These are phyloP conservation scores for Eupithecia exiguata DNA, from an alignment of 2,888 invertebrate species.

Conservation along the genomic window DNA sequence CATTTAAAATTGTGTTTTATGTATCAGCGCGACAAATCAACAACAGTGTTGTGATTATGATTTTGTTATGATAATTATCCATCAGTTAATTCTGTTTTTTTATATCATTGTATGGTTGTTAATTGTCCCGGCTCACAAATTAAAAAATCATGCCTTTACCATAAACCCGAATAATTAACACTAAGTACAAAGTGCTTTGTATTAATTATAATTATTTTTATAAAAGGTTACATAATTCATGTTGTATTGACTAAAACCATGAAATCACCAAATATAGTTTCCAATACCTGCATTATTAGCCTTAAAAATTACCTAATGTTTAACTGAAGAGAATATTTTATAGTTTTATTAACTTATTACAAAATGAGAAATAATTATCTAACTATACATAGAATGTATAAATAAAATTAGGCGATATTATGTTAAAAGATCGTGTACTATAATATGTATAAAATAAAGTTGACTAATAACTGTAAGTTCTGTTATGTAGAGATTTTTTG, in stretches of 20 bases:
- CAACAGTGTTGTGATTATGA: conserved; percentile 1
- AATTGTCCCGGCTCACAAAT: conserved; percentile 10
- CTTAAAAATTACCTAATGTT: conserved; percentile 82
- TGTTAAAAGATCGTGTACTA: conserved; percentile 82
- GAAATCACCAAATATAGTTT: conserved; percentile 82
- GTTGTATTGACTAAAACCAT: conserved; percentile 70
- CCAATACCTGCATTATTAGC: conserved; percentile 78
- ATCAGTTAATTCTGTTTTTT: background rate
- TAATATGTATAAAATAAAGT: conserved; percentile 83
- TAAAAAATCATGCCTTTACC: conserved; percentile 25
- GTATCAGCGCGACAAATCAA: background rate
- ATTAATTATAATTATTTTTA: conserved; percentile 54
- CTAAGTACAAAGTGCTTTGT: conserved; percentile 82
- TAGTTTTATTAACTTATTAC: conserved; percentile 84
- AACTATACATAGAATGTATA: conserved; percentile 82
- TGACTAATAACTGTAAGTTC: conserved; percentile 83
- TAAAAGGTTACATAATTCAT: conserved; percentile 65
- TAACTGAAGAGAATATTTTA: conserved; percentile 82
- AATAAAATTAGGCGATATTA: conserved; percentile 77
- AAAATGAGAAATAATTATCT: conserved; percentile 80
- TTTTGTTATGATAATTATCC: background rate
- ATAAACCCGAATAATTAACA: conserved; percentile 50
- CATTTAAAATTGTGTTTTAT: background rate
- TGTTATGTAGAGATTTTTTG: conserved; percentile 84
- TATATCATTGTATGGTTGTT: conserved; percentile 12